Base-by-base conservation (phyloP, 1,140 invertebrate genomes). In the Drosophila varians region DNA sequence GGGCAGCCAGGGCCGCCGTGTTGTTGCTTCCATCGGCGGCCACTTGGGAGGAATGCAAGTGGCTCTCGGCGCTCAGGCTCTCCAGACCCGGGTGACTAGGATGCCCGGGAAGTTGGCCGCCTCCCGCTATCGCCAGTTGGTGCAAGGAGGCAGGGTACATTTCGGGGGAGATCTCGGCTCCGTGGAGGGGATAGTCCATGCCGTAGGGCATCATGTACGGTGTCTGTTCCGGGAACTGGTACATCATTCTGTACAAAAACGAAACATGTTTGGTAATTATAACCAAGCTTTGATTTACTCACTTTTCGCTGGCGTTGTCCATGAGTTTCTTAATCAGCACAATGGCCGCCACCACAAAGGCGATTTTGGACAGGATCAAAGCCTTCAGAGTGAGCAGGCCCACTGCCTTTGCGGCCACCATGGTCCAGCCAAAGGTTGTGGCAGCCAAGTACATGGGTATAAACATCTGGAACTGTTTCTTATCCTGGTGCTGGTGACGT, bases 361-460 rank as follows among this genome's bases (percentile, higher is more conserved):
- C 94, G 55, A 94, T 79, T 79, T 94, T 95, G 21, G 94, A 94
- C 1, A 94, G 91, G 12, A 93, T 77, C 56, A 94, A 92, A 0
- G 94, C 93, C 80, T 95, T 94, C 2, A 95, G 68, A 0, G 93
- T 93, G 0, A 95, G 89, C 1, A 93, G 70, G 1, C 93, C 92
- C 25, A 94, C 93, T 21, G 93, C 90, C 25, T 92, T 92, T 45
- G 94, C 86, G 0, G 92, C 92, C 21, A 94, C 92, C 56, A 94
- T 92, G 11, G 92, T 92, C 46, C 93, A 92, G 11, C 93, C 93
- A 1, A 94, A 93, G 1, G 93, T 92, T 62, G 94, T 94, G 83
- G 94, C 93, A 14, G 94, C 94, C 65, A 95, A 90, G 19, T 94
- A 82, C 73, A 94, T 91, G 14, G 94, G 94, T 19, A 94, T 89